Conservation (phyloP, 2,888 invertebrate genomes). For the Neoascia interrupta region DNA sequence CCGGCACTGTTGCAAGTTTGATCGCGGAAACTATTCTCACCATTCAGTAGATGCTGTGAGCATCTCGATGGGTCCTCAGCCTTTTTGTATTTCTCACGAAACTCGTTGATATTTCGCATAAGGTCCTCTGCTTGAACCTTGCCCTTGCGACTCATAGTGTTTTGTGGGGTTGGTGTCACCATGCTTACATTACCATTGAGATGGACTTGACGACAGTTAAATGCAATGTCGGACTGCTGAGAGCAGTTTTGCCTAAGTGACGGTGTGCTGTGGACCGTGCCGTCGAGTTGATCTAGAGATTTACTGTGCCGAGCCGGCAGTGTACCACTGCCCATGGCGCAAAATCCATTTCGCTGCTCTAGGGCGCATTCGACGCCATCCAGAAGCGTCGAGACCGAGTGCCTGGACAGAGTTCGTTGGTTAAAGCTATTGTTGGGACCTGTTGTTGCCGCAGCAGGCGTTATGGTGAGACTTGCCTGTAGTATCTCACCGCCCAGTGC, state of each 20-base stretch:
- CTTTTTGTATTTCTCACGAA: conserved; percentile 84
- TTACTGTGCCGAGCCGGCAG: conserved; percentile 89
- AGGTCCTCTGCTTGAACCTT: conserved; percentile 81
- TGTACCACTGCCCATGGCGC: conserved; percentile 80
- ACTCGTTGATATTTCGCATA: conserved; percentile 83
- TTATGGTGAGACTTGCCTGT: conserved; percentile 84
- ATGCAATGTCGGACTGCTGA: conserved; percentile 59
- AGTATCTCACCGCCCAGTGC: conserved; percentile 82
- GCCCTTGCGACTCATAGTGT: conserved; percentile 70
- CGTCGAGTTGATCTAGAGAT: conserved; percentile 88
- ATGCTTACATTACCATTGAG: conserved; percentile 47
- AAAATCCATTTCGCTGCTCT: conserved; percentile 67
- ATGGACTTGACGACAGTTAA: conserved; percentile 64
- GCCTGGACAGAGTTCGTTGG: conserved; percentile 80
- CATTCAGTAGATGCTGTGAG: conserved; percentile 56
- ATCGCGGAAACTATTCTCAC: conserved; percentile 25
- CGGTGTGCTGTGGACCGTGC: conserved; percentile 77
- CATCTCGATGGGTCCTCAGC: conserved; percentile 78
- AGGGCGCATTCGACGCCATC: conserved; percentile 71
- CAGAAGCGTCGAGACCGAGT: conserved; percentile 83
- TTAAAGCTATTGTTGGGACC: conserved; percentile 69
- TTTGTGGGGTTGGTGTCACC: conserved; percentile 57
- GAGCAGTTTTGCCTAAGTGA: conserved; percentile 74
- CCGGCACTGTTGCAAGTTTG: conserved; percentile 32
- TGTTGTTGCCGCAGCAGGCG: conserved; percentile 80